phyloP scores from a whole-genome alignment of 2,113 vertebrate species.

The Tupaia tana region DNA sequence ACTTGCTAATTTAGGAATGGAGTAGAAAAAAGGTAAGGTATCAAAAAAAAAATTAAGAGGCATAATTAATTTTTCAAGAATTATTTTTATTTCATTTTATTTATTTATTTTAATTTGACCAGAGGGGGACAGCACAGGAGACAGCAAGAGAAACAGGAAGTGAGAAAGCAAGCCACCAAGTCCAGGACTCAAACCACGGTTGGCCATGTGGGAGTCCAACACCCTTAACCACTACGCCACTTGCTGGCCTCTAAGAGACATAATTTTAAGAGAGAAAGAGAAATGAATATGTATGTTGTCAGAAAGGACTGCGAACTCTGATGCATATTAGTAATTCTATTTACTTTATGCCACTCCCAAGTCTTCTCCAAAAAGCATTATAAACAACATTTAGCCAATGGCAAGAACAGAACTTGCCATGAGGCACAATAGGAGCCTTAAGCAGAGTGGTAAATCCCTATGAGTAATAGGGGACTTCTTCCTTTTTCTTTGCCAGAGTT shows the following conservation, averaged over 20 bases:
- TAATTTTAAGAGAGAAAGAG: constrained; percentile 34
- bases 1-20: background rate
- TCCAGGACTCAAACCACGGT: no score
- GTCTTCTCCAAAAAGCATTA: background rate
- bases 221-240: no score
- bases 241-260: background rate
- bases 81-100: no score
- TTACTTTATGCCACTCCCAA: background rate
- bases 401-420: constrained; percentile 38
- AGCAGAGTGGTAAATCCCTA: background rate
- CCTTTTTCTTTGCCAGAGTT: background rate
- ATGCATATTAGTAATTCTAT: background rate
- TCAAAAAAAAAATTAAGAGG: background rate
- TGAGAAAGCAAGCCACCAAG: no score
- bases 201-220: no score
- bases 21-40: background rate
- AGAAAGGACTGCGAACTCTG: background rate
- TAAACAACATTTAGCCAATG: background rate
- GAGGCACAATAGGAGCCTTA: background rate
- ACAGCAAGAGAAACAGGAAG: no score
- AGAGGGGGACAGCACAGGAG: no score
- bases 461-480: background rate
- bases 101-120: no score
- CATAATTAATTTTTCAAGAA: no score
- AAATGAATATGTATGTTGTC: background rate